Evolutionary conservation across 2,888 invertebrate species (phyloP), one percentile per base, ranked within the genome.

Genomic region (Notocelia uddmanniana): DNA sequence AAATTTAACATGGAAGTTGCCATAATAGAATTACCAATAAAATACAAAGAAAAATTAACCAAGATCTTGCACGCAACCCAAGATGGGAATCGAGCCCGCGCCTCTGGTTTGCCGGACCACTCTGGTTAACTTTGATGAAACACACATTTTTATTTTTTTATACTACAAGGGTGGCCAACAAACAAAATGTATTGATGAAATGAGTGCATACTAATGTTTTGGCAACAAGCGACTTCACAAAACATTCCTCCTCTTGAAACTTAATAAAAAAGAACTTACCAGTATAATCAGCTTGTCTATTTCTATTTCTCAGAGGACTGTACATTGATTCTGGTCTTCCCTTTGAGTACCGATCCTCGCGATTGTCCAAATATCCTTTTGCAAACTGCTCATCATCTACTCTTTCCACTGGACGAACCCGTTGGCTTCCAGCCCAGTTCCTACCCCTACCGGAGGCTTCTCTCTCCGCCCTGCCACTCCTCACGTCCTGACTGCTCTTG

Each of bases 381-480:
- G 92, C 92, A 86, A 84, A 92, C 68, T 92, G 89, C 74, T 92
- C 93, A 85, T 93, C 91, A 73, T 93, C 92, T n/a, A 77, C 77
- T 11, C 89, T 83, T 5, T 92, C 92, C 3, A 74, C 73, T 8
- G 87, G 78, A 60, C 88, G 76, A 2, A 92, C 66, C 10, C 93
- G 78, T 67, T 90, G 91, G 72, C 87, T 90, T 1, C 93, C 92
- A 0, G 77, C 80, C 86, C 89, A 90, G 76, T 87, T 90, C 58
- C 84, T 85, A 18, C 83, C 80, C 6, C 85, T 83, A 0, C 84
- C 82, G 0, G 88, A 83, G 34, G 80, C 76, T 74, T 90, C 85
- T 73, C 86, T 86, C 0, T 72, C 72, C 10, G 50, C 68, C 52
- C 59, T 68, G 11, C 87, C 86, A 76, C 84, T 86, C 64, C 89